Base-by-base conservation (phyloP, 2,797 vertebrate genomes). In the Thalassophryne amazonica region DNA sequence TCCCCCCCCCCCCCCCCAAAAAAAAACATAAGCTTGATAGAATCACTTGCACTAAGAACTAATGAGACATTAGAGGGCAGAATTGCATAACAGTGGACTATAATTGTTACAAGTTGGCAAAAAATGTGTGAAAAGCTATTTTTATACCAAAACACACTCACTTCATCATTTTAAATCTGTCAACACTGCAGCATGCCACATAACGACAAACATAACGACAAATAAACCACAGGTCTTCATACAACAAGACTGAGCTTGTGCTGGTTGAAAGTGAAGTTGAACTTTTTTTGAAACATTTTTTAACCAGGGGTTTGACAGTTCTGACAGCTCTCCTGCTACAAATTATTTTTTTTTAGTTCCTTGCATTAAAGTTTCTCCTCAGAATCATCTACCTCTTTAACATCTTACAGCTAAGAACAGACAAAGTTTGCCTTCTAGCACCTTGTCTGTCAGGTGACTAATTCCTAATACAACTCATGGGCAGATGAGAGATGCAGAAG, bases 101-200 rank as follows among this genome's bases (percentile, higher is more conserved):
- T n/a, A n/a, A n/a, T n/a, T n/a, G n/a, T n/a, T n/a, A n/a, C n/a
- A n/a, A n/a, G n/a, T n/a, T n/a, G n/a, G n/a, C n/a, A n/a, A n/a
- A n/a, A n/a, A n/a, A n/a, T n/a, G n/a, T n/a, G n/a, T n/a, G n/a
- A n/a, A n/a, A n/a, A n/a, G n/a, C n/a, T n/a, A n/a, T n/a, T n/a
- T n/a, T n/a, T 47, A 19, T 25, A 36, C 33, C 30, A 6, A 30
- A 14, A 36, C n/a, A 43, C 41, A 23, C 24, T 46, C 25, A 45
- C 20, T 56, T 66, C 46, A 72, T 73, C 67, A 67, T 40, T 36
- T 45, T 45, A 71, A 51, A 78, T 74, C 54, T 59, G 57, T 73
- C 41, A 59, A 48, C 32, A 61, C 34, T 37, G 22, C 30, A 71
- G 39, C 15, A 9, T 60, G 51, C 54, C 60, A 53, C 16, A 30